Conservation (phyloP, 2,113 vertebrate species). For the Coreoperca whiteheadi region DNA sequence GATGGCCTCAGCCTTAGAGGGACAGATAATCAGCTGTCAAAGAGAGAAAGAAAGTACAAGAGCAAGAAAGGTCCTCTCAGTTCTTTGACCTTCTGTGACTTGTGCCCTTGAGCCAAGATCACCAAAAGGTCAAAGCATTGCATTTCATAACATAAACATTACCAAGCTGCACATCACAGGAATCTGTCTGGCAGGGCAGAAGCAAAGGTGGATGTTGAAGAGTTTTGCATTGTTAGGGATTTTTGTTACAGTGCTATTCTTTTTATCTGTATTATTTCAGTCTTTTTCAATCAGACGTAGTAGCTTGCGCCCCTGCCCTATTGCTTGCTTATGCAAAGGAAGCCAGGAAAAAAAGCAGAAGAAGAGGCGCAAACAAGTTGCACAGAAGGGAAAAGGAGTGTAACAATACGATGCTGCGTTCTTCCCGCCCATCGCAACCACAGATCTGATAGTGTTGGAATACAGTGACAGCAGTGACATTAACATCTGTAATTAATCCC, state of each 20-base stretch:
- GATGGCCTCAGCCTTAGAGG: not conserved
- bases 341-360: not conserved
- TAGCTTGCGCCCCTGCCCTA: slow-evolving; percentile 25
- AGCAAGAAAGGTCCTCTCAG: not conserved
- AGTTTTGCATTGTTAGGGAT: not conserved
- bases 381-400: slow-evolving; percentile 7
- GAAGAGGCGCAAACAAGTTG: not conserved
- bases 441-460: slow-evolving; percentile 15
- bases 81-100: slow-evolving; percentile 29
- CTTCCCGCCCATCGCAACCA: slow-evolving; percentile 30
- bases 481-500: slow-evolving; percentile 15
- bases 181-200: slow-evolving; percentile 24
- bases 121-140: slow-evolving; percentile 32
- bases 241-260: not conserved
- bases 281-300: not conserved
- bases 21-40: not conserved
- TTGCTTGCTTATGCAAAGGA: not conserved
- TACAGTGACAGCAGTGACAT: not conserved
- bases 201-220: not conserved
- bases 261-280: not conserved
- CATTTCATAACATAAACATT: slow-evolving; percentile 10
- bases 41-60: not conserved
- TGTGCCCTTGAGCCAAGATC: slow-evolving; percentile 10
- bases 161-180: slow-evolving; percentile 19
- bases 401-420: slow-evolving; percentile 7